These are phyloP conservation scores for Apamea anceps DNA, from an alignment of 2,888 invertebrate genomes.

Conservation along the genomic window DNA sequence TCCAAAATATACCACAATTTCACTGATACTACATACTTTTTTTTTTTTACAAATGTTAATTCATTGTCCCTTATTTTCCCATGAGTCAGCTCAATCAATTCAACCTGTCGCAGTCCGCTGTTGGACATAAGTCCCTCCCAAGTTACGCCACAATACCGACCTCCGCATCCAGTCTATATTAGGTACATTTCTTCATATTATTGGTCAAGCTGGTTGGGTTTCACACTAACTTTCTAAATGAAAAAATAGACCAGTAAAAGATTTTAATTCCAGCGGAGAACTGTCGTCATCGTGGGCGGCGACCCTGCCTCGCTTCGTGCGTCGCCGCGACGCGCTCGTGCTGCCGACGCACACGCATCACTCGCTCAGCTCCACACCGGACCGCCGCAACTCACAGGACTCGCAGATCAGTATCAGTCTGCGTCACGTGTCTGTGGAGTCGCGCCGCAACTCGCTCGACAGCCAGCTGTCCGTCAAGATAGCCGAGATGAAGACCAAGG, in stretches of 20 bases:
- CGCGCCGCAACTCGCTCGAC: slow-evolving; percentile 96
- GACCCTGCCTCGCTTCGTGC: slow-evolving; percentile 96
- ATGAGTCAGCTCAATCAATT: slow-evolving; percentile 18
- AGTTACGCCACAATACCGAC: slow-evolving; percentile 12
- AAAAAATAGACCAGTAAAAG: neutral
- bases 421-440: slow-evolving; percentile 96
- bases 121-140: slow-evolving; percentile 10
- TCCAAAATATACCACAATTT: neutral
- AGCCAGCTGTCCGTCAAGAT: slow-evolving; percentile 96
- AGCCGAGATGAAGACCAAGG: slow-evolving; percentile 95
- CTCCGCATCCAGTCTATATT: slow-evolving; percentile 3
- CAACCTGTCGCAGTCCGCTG: slow-evolving; percentile 11
- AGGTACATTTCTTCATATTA: slow-evolving; percentile 12
- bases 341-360: slow-evolving; percentile 86
- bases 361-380: slow-evolving; percentile 90
- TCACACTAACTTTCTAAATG: neutral
- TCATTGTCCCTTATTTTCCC: neutral
- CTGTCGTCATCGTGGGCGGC: slow-evolving; percentile 98
- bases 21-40: no score
- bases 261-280: slow-evolving; percentile 91
- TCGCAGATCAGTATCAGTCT: slow-evolving; percentile 94
- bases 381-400: slow-evolving; percentile 91
- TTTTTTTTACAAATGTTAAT: neutral
- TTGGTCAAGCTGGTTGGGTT: neutral
- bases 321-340: slow-evolving; percentile 95